Conservation (phyloP, 2,888 invertebrate genomes). For the Acanthoscelides obtectus region DNA sequence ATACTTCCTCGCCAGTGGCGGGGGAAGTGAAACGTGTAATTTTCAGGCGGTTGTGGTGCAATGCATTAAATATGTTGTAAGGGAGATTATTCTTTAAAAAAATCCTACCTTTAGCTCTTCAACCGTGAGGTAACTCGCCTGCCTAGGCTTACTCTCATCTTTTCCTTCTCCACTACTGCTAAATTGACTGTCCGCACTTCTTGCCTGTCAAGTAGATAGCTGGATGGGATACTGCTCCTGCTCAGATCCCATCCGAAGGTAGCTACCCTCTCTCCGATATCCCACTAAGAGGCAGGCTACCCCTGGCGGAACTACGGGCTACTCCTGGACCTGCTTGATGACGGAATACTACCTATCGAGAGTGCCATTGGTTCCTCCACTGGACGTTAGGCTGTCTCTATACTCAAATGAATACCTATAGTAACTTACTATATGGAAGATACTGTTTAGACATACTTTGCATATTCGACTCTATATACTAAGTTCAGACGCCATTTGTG, state of each 20-base stretch:
- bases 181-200: background rate
- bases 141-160: background rate
- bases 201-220: background rate
- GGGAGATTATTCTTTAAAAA: no score
- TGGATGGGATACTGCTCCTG: background rate
- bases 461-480: no score
- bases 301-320: background rate
- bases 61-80: no score
- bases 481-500: no score
- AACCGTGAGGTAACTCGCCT: background rate
- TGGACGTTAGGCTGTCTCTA: background rate
- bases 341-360: background rate
- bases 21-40: no score
- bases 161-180: background rate
- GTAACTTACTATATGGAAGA: no score
- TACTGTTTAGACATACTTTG: no score
- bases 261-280: background rate
- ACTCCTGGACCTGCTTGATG: background rate
- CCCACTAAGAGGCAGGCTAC: background rate
- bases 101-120: background rate
- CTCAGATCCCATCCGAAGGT: background rate
- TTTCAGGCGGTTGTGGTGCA: no score
- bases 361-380: background rate
- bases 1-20: no score
- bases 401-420: background rate